Conservation (phyloP, 2,797 vertebrate genomes). For the Poecilia wingei region DNA sequence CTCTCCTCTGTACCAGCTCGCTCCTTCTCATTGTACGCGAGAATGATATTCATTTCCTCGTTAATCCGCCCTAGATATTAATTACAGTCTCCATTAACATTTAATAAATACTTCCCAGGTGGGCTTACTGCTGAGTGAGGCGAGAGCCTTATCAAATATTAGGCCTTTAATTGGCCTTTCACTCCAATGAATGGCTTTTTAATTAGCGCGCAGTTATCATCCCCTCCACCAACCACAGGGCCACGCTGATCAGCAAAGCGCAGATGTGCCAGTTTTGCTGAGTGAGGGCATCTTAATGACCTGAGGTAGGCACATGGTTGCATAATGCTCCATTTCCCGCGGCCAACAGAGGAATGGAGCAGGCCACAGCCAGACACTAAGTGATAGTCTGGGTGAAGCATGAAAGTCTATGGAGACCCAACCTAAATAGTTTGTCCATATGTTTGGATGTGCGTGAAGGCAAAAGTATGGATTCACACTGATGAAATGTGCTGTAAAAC, state of each 20-base stretch:
- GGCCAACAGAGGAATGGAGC: conserved; percentile 49
- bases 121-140: conserved; percentile 78
- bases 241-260: conserved; percentile 60
- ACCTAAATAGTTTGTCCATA: conserved; percentile 24
- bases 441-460: conserved; percentile 15
- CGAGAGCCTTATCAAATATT: conserved; percentile 84
- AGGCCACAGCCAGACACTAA: conserved; percentile 53
- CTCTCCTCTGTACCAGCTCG: conserved; percentile 17
- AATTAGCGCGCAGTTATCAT: conserved; percentile 83
- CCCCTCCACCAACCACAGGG: conserved; percentile 71
- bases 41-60: conserved; percentile 69
- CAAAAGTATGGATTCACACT: not conserved
- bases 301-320: conserved; percentile 68
- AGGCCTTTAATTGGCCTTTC: conserved; percentile 85
- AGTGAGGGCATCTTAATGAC: conserved; percentile 75
- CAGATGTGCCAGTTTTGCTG: conserved; percentile 76
- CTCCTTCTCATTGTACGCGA: conserved; percentile 29
- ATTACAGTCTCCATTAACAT: conserved; percentile 84
- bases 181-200: conserved; percentile 84
- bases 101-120: conserved; percentile 86
- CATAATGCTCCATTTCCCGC: conserved; percentile 56
- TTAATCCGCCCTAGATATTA: conserved; percentile 81
- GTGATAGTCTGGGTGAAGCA: conserved; percentile 52
- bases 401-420: conserved; percentile 29
- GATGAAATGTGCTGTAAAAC: not conserved